Base-by-base conservation (phyloP, 2,797 vertebrate genomes). In the Lepus townsendii region DNA sequence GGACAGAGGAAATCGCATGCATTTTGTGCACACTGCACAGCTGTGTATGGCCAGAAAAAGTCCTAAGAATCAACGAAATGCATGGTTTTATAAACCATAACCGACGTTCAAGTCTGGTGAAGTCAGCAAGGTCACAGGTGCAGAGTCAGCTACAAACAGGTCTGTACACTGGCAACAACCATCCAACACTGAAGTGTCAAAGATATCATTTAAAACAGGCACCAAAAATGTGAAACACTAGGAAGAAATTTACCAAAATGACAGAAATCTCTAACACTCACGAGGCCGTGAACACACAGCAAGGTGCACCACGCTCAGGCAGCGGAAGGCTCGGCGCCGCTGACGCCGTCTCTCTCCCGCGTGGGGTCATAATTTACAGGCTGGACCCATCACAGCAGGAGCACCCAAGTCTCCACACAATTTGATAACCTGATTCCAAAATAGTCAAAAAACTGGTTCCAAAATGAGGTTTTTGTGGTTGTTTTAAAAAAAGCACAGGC, bases 271-370 rank as follows among this genome's bases (percentile, higher is more conserved):
- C 27, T 50, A 22, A 24, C 30, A 26, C 27, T 13, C 14, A 69
- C 32, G 4, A 13, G 10, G 76, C 42, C 6, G 9, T 27, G 38
- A 80, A 6, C 30, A 38, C 62, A 47, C n/a, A 22, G 84, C 32
- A 7, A 26, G 27, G 19, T 13, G 5, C 26, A 22, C 8, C 1
- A 1, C 30, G 3, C 30, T 35, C 22, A 10, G 0, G 1, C 35
- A 7, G 13, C 8, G 10, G 35, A 14, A 80, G 27, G 30, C 35
- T 50, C 22, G 7, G 13, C 6, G 26, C 10, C 11, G 60, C 0
- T 26, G 52, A 20, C 35, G 16, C 68, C n/a, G 30, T 50, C 20
- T 35, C 42, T 30, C 68, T 19, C 68, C 52, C n/a, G 42, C 42
- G 8, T 5, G 42, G 7, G 7, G 42, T 47, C 42, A 47, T 47